Conservation (phyloP, 1,140 invertebrate species). For the Sipha flava region DNA sequence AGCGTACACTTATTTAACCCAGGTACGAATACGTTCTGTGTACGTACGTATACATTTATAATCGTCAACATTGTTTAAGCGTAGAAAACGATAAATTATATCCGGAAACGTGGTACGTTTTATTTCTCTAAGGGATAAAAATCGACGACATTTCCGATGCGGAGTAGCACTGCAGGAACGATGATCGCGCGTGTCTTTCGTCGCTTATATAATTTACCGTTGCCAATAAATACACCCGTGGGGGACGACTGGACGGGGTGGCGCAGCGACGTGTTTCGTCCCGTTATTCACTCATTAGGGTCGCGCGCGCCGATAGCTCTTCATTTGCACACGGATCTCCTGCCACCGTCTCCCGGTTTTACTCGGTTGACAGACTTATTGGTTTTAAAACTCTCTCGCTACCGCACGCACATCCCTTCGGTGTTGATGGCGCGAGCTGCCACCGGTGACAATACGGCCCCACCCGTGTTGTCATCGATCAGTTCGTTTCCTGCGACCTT, state of each 20-base stretch:
- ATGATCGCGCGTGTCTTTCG: neutral
- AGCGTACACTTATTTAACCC: too few relatives aligned
- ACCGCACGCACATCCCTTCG: too few relatives aligned
- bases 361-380: slow-evolving; percentile 27
- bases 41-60: neutral
- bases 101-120: neutral
- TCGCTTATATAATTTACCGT: slow-evolving; percentile 7
- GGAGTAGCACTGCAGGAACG: neutral
- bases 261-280: neutral
- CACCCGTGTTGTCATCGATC: too few relatives aligned
- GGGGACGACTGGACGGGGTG: too few relatives aligned
- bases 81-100: neutral
- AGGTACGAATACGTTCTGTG: too few relatives aligned
- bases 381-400: neutral
- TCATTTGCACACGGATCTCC: neutral
- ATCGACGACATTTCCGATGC: slow-evolving; percentile 17
- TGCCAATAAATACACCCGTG: slow-evolving; percentile 18
- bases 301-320: slow-evolving; percentile 12
- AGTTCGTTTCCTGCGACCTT: too few relatives aligned
- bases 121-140: slow-evolving; percentile 24
- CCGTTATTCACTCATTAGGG: slow-evolving; percentile 2
- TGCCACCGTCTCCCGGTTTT: neutral
- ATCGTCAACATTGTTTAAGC: too few relatives aligned
- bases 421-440: neutral
- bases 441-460: neutral